Evolutionary conservation across 2,113 vertebrate genomes (phyloP), one percentile per base, ranked within the genome.

Genomic region (Uropsilus gracilis): DNA sequence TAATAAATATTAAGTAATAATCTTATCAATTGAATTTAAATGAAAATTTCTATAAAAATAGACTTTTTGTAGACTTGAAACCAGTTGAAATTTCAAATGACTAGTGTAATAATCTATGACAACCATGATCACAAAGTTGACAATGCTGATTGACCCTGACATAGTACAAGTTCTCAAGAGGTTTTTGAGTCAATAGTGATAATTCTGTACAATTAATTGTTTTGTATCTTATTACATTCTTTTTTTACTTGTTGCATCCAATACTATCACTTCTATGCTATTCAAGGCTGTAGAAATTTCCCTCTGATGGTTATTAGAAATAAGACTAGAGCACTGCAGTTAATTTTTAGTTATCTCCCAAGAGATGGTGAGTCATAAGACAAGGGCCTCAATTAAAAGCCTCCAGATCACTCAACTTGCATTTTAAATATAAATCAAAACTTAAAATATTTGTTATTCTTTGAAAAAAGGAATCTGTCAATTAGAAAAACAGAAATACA

Each of bases 1-100:
- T 75, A 24, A 61, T 44, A 53, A 73, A 69, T 46, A 17, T n/a
- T 50, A 89, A 90, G 8, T 30, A 90, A 90, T 30, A 44, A 44
- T 84, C 84, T 37, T 86, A 86, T 44, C 30, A 24, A 53, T 18
- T 81, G n/a, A 93, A 22, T 61, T 82, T 80, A 90, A 68, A 69
- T 86, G 9, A 68, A 86, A 42, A 3, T 9, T 75, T 68, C 57
- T 20, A 32, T 61, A 53, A 86, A 68, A 34, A 34, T 59, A 73
- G 28, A 9, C 32, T 46, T 71, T 63, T 32, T 42, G 20, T 90
- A 37, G 46, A 80, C 81, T 42, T 81, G 5, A 53, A 69, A 71
- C 12, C 42, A 81, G 75, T 1, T 68, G 24, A 28, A 90, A 90
- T 8, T 61, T 50, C 34, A 89, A 57, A 39, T 48, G 42, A 75